A percentile compares a stretch with the other conserved stretches of the same genome.
Conservation (phyloP, 1,140 invertebrate species). For the Vanessa tameamea region DNA sequence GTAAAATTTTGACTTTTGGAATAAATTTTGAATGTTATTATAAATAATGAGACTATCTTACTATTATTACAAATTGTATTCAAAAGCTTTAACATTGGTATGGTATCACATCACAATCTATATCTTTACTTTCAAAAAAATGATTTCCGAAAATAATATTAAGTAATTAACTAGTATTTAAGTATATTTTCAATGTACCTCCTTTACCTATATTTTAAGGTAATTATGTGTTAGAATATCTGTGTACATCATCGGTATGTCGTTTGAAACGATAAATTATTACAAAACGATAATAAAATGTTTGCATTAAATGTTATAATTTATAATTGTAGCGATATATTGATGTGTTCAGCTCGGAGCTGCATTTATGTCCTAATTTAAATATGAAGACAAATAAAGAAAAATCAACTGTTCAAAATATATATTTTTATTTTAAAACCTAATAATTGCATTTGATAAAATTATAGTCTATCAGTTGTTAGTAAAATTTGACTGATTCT, state of each 20-base stretch:
- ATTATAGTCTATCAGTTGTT: not conserved
- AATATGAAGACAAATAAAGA: conserved; percentile 19
- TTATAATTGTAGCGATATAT: conserved; percentile 34
- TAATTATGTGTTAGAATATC: conserved; percentile 15
- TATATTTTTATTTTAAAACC: conserved; percentile 9
- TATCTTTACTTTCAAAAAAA: not conserved
- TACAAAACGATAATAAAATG: conserved; percentile 28
- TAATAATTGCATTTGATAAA: conserved; percentile 6
- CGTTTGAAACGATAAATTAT: conserved; percentile 33
- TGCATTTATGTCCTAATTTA: conserved; percentile 47
- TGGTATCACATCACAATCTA: conserved; percentile 2
- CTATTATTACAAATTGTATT: conserved; percentile 6
- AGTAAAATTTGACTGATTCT: no score
- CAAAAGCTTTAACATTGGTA: conserved; percentile 5
- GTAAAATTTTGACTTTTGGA: conserved; percentile 20
- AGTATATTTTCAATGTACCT: conserved; percentile 2
- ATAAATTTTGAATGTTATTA: conserved; percentile 18
- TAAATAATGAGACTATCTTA: conserved; percentile 14
- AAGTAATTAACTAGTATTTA: not conserved
- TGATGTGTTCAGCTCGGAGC: conserved; percentile 62
- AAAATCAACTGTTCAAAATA: conserved; percentile 17
- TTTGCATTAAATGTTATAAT: conserved; percentile 51
- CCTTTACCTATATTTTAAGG: not conserved
- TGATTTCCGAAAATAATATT: not conserved
- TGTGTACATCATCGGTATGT: conserved; percentile 23